phyloP scores from a whole-genome alignment of 2,888 invertebrate genomes.

The Drosophila yooni region DNA sequence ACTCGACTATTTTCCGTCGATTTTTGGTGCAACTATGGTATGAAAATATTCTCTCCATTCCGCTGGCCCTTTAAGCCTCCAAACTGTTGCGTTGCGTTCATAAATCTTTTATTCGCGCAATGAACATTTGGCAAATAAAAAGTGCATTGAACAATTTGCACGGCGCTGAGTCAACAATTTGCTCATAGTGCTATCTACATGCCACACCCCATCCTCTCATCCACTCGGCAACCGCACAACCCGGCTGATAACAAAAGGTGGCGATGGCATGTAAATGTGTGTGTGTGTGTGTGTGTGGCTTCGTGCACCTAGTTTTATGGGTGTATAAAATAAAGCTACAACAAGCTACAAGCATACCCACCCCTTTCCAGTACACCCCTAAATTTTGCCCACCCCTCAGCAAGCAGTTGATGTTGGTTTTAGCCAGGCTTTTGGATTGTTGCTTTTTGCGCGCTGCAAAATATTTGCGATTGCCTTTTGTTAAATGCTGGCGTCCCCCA shows the following conservation, averaged over 20 bases:
- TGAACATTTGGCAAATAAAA: slow-evolving; percentile 48
- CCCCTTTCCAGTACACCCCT: not conserved
- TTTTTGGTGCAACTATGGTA: slow-evolving; percentile 13
- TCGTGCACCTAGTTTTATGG: slow-evolving; percentile 31
- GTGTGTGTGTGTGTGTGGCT: slow-evolving; percentile 19
- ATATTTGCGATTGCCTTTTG: slow-evolving; percentile 74
- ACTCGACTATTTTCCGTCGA: slow-evolving; percentile 8
- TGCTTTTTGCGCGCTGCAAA: slow-evolving; percentile 54
- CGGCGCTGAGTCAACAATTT: slow-evolving; percentile 74
- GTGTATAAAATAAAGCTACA: slow-evolving; percentile 41
- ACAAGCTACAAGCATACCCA: slow-evolving; percentile 20
- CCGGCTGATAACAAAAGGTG: slow-evolving; percentile 70
- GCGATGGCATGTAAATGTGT: slow-evolving; percentile 24
- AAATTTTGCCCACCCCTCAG: not conserved
- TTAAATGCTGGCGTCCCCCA: slow-evolving; percentile 53
- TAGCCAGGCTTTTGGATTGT: slow-evolving; percentile 47
- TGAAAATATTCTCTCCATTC: slow-evolving; percentile 27
- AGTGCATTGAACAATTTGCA: slow-evolving; percentile 67
- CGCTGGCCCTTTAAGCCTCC: not conserved
- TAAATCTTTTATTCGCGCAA: slow-evolving; percentile 65
- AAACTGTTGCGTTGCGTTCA: slow-evolving; percentile 47
- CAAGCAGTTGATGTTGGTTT: slow-evolving; percentile 25
- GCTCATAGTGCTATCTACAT: slow-evolving; percentile 29
- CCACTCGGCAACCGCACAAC: not conserved
- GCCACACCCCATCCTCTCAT: not conserved